These are phyloP conservation scores for Paedocypris micromegethes DNA, from an alignment of 2,797 vertebrate species.

Conservation along the genomic window DNA sequence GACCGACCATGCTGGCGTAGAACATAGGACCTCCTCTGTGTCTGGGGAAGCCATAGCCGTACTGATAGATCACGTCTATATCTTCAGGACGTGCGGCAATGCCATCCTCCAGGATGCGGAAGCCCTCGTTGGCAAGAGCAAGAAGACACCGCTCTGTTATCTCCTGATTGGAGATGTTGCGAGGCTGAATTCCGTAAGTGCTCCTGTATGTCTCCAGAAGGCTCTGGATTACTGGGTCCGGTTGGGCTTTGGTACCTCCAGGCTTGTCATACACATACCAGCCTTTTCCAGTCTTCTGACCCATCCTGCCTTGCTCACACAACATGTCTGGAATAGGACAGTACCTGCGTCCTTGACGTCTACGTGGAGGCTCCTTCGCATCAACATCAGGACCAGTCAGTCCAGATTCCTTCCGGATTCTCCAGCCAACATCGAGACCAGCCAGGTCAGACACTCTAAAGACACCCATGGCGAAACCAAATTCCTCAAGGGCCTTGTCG, in stretches of 20 bases:
- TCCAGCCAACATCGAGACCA: conserved; percentile 88
- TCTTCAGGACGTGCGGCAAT: conserved; percentile 79
- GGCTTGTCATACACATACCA: conserved; percentile 86
- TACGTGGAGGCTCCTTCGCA: conserved; percentile 58
- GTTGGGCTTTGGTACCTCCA: conserved; percentile 62
- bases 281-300: conserved; percentile 81
- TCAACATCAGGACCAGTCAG: conserved; percentile 58
- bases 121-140: conserved; percentile 82
- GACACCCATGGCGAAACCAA: conserved; percentile 84
- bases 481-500: conserved; percentile 79
- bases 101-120: conserved; percentile 80
- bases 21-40: conserved; percentile 89
- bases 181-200: conserved; percentile 61
- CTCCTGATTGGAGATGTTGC: conserved; percentile 70
- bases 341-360: conserved; percentile 68
- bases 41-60: conserved; percentile 84
- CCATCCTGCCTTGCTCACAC: conserved; percentile 79
- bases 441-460: conserved; percentile 83
- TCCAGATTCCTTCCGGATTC: conserved; percentile 66
- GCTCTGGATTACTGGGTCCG: conserved; percentile 76
- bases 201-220: conserved; percentile 77
- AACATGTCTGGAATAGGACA: conserved; percentile 83
- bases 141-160: conserved; percentile 84
- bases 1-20: conserved; percentile 77
- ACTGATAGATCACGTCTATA: conserved; percentile 82